Conservation (phyloP, 1,140 invertebrate species). For the Micrasema longulum region DNA sequence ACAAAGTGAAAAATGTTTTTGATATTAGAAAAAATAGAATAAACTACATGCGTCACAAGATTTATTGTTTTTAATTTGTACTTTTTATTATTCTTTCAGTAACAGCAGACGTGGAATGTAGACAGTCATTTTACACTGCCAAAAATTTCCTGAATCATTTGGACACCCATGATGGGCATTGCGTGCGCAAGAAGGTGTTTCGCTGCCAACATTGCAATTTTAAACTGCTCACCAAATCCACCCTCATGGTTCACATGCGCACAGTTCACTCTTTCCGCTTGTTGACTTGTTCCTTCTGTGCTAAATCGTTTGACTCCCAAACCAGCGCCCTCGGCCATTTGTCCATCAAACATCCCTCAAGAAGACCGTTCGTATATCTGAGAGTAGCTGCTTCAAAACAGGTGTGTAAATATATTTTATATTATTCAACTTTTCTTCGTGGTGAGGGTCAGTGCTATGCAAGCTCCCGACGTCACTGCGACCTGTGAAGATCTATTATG, state of each 20-base stretch:
- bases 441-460: too few relatives aligned
- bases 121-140: neutral
- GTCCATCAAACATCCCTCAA: constrained; percentile 68
- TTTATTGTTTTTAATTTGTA: too few relatives aligned
- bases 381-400: too few relatives aligned
- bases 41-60: too few relatives aligned
- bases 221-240: too few relatives aligned
- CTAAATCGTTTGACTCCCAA: constrained; percentile 61
- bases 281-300: constrained; percentile 64
- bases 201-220: neutral
- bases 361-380: constrained; percentile 63
- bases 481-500: too few relatives aligned
- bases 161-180: neutral
- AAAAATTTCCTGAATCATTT: neutral
- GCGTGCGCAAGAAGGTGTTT: neutral
- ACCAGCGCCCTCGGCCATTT: constrained; percentile 72
- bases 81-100: constrained; percentile 13
- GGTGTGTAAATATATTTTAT: too few relatives aligned
- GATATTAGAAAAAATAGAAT: too few relatives aligned
- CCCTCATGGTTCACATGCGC: constrained; percentile 54
- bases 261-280: constrained; percentile 58
- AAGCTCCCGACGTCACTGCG: too few relatives aligned
- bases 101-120: neutral
- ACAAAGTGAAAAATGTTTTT: too few relatives aligned
- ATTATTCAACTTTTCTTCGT: too few relatives aligned